Evolutionary conservation across 2,888 invertebrate species (phyloP).

Genomic region (Mactromeris polynyma): DNA sequence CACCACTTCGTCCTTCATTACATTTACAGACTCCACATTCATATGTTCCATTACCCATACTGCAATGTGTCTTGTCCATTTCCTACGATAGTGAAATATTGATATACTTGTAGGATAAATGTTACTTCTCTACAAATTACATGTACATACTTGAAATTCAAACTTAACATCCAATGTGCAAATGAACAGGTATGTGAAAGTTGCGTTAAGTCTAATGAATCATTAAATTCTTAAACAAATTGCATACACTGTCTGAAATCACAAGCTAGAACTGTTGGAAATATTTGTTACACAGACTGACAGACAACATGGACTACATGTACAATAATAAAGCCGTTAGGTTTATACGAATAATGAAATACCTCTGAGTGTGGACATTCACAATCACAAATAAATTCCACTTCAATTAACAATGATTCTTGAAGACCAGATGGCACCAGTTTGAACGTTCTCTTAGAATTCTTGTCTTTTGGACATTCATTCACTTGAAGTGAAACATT

Average conservation of each 20-base stretch:
- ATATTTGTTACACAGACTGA: too few species aligned
- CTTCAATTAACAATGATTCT: conserved; percentile 94
- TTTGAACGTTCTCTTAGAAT: conserved; percentile 93
- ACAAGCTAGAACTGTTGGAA: too few species aligned
- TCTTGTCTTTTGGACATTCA: conserved; percentile 90
- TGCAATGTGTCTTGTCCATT: conserved; percentile 89
- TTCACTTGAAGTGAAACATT: conserved; percentile 89
- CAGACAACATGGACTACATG: too few species aligned
- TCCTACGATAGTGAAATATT: neutral
- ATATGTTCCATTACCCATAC: conserved; percentile 91
- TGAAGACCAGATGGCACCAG: conserved; percentile 97
- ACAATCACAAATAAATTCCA: conserved; percentile 97
- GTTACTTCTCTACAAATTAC: too few species aligned
- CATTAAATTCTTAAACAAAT: too few species aligned
- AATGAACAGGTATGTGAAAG: too few species aligned
- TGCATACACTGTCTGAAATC: too few species aligned
- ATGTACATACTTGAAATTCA: too few species aligned
- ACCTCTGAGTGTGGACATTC: conserved; percentile 93
- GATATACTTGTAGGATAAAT: too few species aligned
- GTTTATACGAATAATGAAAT: conserved; percentile 1
- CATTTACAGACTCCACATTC: conserved; percentile 97
- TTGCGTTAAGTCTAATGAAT: too few species aligned
- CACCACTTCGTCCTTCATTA: conserved; percentile 92
- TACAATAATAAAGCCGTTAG: too few species aligned
- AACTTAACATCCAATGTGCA: too few species aligned